Percentiles rank a stretch among this genome's conserved stretches.
Conservation (phyloP, 2,888 invertebrate genomes). For the Piscicola geometra region DNA sequence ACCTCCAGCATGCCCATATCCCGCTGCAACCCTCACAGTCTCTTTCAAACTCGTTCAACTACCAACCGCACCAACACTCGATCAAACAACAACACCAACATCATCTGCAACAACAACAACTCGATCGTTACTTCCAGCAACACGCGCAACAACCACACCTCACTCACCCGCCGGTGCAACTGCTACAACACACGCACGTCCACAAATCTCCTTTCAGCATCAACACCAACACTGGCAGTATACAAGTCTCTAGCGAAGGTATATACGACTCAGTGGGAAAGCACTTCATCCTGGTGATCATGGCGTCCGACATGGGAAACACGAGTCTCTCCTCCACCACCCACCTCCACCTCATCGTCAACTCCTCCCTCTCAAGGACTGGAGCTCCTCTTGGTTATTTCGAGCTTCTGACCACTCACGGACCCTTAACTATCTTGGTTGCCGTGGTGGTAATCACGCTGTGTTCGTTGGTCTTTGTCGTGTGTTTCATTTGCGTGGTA, state of each 20-base stretch:
- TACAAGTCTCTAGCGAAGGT: background rate
- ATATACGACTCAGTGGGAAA: background rate
- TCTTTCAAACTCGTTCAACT: background rate
- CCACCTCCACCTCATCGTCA: conserved; percentile 10
- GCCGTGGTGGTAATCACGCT: background rate
- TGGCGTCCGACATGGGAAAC: conserved; percentile 22
- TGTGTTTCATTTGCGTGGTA: background rate
- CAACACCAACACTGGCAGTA: background rate
- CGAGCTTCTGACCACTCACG: background rate
- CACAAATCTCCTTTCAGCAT: background rate
- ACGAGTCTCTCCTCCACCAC: background rate
- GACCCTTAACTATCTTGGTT: background rate
- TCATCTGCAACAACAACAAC: background rate
- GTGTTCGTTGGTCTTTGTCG: background rate
- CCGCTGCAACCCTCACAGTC: background rate
- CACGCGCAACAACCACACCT: background rate
- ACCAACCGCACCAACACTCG: background rate
- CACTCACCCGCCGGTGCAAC: background rate
- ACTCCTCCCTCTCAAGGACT: conserved; percentile 11
- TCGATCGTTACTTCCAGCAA: background rate
- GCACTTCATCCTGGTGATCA: conserved; percentile 1
- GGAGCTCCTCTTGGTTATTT: background rate
- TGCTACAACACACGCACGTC: background rate
- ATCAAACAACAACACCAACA: background rate
- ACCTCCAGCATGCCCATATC: background rate